A percentile compares a stretch with the other conserved stretches of the same genome.
phyloP scores from a whole-genome alignment of 2,113 vertebrate species.

The Tyto alba region DNA sequence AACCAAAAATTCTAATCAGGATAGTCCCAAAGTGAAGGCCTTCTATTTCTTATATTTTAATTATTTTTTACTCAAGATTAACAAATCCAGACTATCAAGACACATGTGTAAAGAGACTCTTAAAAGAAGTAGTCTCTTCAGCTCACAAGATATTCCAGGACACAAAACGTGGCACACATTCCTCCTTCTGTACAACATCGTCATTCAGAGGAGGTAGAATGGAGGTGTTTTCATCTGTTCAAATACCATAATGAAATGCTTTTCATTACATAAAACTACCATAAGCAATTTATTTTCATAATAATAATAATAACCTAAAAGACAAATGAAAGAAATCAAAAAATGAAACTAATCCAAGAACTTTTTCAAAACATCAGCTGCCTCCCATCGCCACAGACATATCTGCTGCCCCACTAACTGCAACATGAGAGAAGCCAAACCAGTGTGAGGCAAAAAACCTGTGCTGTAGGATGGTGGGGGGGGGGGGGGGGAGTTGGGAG shows the following conservation, averaged over 20 bases:
- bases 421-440: background rate
- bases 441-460: background rate
- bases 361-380: background rate
- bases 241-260: background rate
- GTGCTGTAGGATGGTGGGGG: background rate
- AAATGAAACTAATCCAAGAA: background rate
- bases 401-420: background rate
- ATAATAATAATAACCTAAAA: background rate
- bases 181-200: rapidly evolving
- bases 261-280: background rate
- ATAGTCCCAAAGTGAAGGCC: background rate
- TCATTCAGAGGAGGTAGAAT: background rate
- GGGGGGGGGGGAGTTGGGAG: no score
- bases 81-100: background rate
- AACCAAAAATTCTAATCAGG: background rate
- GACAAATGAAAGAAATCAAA: background rate
- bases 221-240: rapidly evolving
- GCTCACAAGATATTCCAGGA: background rate
- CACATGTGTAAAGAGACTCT: background rate
- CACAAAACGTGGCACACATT: background rate
- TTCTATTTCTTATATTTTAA: background rate
- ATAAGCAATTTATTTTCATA: background rate
- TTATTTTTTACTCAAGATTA: background rate
- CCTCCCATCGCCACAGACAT: background rate
- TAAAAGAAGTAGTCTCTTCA: background rate